A percentile compares a stretch with the other conserved stretches of the same genome.
Evolutionary conservation across 1,140 invertebrate species (phyloP).

Genomic region (Drosophila erecta): DNA sequence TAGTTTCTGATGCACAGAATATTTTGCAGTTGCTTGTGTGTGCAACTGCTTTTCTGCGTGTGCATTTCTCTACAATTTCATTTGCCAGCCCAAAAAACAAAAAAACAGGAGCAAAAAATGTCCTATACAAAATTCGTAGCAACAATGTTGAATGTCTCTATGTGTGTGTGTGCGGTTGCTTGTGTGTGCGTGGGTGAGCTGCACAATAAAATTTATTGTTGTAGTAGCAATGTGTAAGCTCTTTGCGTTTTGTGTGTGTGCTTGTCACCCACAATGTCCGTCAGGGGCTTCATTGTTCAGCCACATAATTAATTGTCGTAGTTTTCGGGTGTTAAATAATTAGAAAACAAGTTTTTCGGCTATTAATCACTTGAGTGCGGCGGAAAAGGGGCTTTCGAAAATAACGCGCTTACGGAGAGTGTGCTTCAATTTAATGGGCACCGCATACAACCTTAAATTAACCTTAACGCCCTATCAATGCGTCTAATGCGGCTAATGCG

Average conservation of each 20-base stretch:
- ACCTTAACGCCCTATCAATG: constrained; percentile 57
- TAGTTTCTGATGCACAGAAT: too few relatives aligned
- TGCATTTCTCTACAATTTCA: constrained; percentile 65
- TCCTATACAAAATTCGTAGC: constrained; percentile 52
- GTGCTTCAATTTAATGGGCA: constrained; percentile 42
- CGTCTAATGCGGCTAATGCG: constrained; percentile 32
- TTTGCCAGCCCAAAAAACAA: constrained; percentile 46
- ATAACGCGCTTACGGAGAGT: not conserved
- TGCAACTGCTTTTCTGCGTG: constrained; percentile 22
- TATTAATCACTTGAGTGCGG: constrained; percentile 68
- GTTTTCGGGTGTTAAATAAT: constrained; percentile 82
- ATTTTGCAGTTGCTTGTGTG: constrained; percentile 1
- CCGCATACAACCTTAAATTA: constrained; percentile 20
- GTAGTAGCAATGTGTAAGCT: constrained; percentile 68
- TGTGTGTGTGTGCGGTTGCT: constrained; percentile 10
- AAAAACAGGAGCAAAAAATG: constrained; percentile 37
- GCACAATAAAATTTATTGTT: constrained; percentile 80
- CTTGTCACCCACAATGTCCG: constrained; percentile 66
- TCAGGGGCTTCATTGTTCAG: constrained; percentile 76
- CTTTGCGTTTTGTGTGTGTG: constrained; percentile 33
- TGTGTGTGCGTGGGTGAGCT: constrained; percentile 33
- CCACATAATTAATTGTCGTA: constrained; percentile 83
- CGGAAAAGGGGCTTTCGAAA: constrained; percentile 6
- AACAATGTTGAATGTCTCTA: constrained; percentile 43
- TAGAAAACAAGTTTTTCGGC: constrained; percentile 80